phyloP scores from a whole-genome alignment of 2,113 vertebrate species.

The Leptobrachium ailaonicum region DNA sequence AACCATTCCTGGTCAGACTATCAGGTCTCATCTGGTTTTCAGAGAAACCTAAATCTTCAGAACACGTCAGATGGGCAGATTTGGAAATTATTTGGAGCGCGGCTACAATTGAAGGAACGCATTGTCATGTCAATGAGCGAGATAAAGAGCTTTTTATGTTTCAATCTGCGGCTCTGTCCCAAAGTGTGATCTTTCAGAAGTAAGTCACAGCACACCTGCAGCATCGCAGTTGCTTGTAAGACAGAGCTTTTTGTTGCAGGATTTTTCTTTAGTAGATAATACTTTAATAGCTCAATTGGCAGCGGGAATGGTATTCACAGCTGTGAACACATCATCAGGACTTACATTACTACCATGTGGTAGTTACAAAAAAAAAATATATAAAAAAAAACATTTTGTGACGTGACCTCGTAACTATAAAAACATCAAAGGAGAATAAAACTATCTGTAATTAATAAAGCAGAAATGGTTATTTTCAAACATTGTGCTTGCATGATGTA shows the following conservation, averaged over 20 bases:
- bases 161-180: slow-evolving; percentile 36
- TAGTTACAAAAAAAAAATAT: slow-evolving; percentile 50
- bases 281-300: slow-evolving; percentile 61
- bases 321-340: slow-evolving; percentile 67
- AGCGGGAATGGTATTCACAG: slow-evolving; percentile 67
- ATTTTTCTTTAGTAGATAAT: slow-evolving; percentile 52
- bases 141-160: slow-evolving; percentile 44
- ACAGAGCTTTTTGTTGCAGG: slow-evolving; percentile 21
- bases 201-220: slow-evolving; percentile 37
- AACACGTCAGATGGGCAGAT: slow-evolving; percentile 14
- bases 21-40: slow-evolving; percentile 15
- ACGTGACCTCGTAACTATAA: slow-evolving; percentile 58
- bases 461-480: too few relatives aligned
- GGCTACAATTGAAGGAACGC: slow-evolving; percentile 27
- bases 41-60: slow-evolving; percentile 24
- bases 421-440: slow-evolving; percentile 32
- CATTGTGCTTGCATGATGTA: too few relatives aligned
- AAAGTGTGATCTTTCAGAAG: slow-evolving; percentile 41
- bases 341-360: slow-evolving; percentile 58
- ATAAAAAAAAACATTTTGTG: slow-evolving; percentile 54
- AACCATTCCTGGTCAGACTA: too few relatives aligned
- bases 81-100: slow-evolving; percentile 10
- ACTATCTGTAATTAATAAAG: not conserved
- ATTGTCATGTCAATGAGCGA: slow-evolving; percentile 16
- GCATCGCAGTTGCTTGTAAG: not conserved